Conservation (phyloP, 2,113 vertebrate genomes). For the Donacobius atricapilla region DNA sequence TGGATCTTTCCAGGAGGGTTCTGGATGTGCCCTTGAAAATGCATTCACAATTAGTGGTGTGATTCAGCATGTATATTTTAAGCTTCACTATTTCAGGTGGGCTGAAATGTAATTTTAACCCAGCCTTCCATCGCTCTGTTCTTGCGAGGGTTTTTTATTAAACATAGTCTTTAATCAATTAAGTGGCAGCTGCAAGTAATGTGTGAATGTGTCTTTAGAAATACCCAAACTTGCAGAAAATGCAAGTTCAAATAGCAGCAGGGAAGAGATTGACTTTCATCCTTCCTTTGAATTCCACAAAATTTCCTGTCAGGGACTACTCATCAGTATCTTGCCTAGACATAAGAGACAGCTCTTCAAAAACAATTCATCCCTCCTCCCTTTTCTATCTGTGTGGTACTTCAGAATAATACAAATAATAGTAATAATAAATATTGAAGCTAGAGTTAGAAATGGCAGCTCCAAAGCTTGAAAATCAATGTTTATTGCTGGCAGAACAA, state of each 20-base stretch:
- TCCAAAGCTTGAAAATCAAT: background rate
- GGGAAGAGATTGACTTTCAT: conserved; percentile 29
- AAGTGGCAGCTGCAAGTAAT: conserved; percentile 21
- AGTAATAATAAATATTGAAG: background rate
- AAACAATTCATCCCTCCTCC: background rate
- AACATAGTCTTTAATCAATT: conserved; percentile 52
- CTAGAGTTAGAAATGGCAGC: background rate
- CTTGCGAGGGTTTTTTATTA: conserved; percentile 48
- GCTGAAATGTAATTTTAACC: conserved; percentile 30
- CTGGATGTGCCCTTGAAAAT: background rate
- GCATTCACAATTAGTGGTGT: background rate
- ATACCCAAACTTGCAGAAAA: conserved; percentile 17
- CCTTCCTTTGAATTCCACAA: conserved; percentile 36
- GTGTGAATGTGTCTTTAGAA: conserved; percentile 4
- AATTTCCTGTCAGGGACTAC: conserved; percentile 19
- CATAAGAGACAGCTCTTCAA: background rate
- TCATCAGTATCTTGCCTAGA: conserved; percentile 14
- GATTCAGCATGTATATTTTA: background rate
- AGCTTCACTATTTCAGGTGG: conserved; percentile 14
- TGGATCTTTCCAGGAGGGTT: background rate
- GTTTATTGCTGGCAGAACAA: background rate
- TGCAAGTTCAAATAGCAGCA: conserved; percentile 49
- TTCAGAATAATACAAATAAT: conserved; percentile 5
- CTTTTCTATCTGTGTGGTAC: background rate
- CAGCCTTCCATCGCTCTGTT: background rate